These are phyloP conservation scores for Drosophila gunungcola DNA, from an alignment of 1,140 invertebrate species.

Conservation along the genomic window DNA sequence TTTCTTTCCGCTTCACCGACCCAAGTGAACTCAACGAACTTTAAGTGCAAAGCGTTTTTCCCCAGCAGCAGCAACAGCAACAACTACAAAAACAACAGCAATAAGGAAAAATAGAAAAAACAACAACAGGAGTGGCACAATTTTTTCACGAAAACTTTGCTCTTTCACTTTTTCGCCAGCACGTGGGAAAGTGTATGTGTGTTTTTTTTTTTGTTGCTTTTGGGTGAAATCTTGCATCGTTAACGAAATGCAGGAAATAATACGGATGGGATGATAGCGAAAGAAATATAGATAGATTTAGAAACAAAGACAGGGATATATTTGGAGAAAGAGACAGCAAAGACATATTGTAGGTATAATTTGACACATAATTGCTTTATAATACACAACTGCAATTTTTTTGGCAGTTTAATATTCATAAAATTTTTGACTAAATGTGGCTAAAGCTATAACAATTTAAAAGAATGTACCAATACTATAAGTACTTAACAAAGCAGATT, in stretches of 20 bases:
- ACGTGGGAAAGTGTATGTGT: background rate
- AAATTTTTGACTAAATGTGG: too few relatives aligned
- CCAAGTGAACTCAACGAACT: conserved; percentile 63
- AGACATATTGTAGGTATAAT: too few relatives aligned
- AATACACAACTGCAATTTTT: too few relatives aligned
- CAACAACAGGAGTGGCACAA: conserved; percentile 23
- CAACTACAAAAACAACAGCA: conserved; percentile 16
- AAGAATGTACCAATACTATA: too few relatives aligned
- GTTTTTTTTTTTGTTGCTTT: background rate
- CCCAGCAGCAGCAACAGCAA: conserved; percentile 26
- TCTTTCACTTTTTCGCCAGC: conserved; percentile 63
- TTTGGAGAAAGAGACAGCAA: background rate
- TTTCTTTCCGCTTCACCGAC: conserved; percentile 64
- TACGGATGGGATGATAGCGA: conserved; percentile 18
- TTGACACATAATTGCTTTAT: too few relatives aligned
- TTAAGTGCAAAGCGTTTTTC: conserved; percentile 74
- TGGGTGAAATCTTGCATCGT: conserved; percentile 30
- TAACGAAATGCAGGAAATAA: conserved; percentile 61
- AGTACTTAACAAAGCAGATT: too few relatives aligned
- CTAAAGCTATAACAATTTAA: too few relatives aligned
- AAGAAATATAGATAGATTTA: background rate
- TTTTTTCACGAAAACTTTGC: conserved; percentile 67
- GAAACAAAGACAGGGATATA: background rate
- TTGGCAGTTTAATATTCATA: too few relatives aligned
- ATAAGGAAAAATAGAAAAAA: background rate